Evolutionary conservation across 2,113 vertebrate species (phyloP).

Genomic region (Microcebus tavaratra): DNA sequence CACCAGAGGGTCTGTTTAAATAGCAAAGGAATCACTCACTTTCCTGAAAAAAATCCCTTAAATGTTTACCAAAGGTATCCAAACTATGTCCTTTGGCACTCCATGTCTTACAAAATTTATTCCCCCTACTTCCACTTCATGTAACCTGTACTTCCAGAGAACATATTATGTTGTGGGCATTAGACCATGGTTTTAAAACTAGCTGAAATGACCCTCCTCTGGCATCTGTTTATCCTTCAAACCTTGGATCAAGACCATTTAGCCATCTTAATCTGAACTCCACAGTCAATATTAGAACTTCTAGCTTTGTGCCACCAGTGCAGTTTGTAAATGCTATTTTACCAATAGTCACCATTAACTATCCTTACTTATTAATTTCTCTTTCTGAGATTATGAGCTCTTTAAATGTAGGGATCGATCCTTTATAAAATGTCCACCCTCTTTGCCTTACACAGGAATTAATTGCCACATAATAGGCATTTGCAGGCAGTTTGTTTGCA

Average conservation of each 20-base stretch:
- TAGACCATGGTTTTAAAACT: neutral
- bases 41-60: neutral
- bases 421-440: neutral
- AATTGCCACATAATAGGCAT: neutral
- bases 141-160: neutral
- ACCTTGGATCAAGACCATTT: neutral
- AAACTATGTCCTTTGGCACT: neutral
- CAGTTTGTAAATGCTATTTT: neutral
- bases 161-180: neutral
- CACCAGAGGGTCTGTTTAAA: neutral
- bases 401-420: neutral
- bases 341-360: neutral
- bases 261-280: neutral
- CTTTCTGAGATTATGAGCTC: neutral
- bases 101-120: neutral
- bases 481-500: neutral
- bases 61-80: neutral
- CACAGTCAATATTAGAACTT: neutral
- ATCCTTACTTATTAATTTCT: neutral
- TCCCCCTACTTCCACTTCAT: neutral
- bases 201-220: neutral
- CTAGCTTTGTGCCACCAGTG: fast-evolving
- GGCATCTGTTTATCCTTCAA: neutral
- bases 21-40: neutral
- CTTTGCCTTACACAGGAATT: neutral